These are phyloP conservation scores for Geotrypetes seraphini DNA, from an alignment of 2,797 vertebrate genomes.

Conservation along the genomic window DNA sequence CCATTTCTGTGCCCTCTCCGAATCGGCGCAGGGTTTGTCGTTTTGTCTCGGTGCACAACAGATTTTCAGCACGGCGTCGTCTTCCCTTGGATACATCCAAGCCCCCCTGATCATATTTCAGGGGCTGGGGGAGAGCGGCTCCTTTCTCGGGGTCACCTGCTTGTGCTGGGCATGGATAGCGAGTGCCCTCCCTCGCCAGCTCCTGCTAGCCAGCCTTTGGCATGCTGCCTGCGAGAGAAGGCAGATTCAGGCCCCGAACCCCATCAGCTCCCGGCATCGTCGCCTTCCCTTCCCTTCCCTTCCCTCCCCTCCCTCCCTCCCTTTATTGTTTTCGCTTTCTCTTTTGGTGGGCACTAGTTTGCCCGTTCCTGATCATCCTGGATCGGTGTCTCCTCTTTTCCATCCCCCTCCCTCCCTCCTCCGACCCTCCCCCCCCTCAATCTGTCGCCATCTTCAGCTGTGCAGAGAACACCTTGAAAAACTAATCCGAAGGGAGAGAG, in stretches of 20 bases:
- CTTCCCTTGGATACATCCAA: slow-evolving; percentile 66
- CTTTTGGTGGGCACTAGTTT: slow-evolving; percentile 24
- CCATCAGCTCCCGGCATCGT: neutral
- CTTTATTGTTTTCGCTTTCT: slow-evolving; percentile 34
- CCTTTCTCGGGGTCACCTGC: slow-evolving; percentile 37
- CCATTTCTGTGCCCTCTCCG: slow-evolving; percentile 70
- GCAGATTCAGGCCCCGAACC: neutral
- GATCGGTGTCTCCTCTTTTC: slow-evolving; percentile 13
- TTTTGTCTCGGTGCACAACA: slow-evolving; percentile 53
- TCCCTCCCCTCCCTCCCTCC: slow-evolving; percentile 14
- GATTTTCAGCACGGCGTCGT: slow-evolving; percentile 53
- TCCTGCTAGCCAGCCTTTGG: neutral
- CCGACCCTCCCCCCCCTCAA: slow-evolving; percentile 35
- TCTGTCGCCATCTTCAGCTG: slow-evolving; percentile 71
- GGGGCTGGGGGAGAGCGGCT: slow-evolving; percentile 34
- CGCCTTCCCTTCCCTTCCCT: slow-evolving; percentile 17
- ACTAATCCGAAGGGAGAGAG: slow-evolving; percentile 38
- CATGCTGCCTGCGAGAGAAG: neutral
- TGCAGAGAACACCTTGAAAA: slow-evolving; percentile 61
- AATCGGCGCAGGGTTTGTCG: slow-evolving; percentile 61
- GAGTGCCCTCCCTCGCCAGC: slow-evolving; percentile 21
- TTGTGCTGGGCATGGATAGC: slow-evolving; percentile 35
- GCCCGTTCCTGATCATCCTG: slow-evolving; percentile 19
- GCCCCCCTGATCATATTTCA: slow-evolving; percentile 71
- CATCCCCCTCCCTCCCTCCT: slow-evolving; percentile 23